These are phyloP conservation scores for Loriculus beryllinus DNA, from an alignment of 2,797 vertebrate genomes.

Conservation along the genomic window DNA sequence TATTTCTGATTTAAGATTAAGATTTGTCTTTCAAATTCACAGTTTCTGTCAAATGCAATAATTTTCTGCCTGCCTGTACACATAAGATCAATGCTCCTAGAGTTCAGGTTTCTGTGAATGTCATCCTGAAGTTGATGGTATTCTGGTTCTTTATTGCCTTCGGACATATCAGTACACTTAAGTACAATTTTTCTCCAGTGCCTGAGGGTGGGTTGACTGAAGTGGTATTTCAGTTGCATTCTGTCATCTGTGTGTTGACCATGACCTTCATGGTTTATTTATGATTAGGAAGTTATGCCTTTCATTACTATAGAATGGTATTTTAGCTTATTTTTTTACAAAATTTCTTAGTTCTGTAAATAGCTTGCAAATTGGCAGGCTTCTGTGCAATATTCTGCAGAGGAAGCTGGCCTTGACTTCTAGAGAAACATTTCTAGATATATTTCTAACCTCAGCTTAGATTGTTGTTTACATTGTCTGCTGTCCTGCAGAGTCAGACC, in stretches of 20 bases:
- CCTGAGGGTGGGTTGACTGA: conserved; percentile 55
- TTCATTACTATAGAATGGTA: background rate
- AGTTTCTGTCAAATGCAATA: conserved; percentile 6
- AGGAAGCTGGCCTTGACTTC: background rate
- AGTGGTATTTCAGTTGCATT: conserved; percentile 47
- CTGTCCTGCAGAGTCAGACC: background rate
- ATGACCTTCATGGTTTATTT: conserved; percentile 64
- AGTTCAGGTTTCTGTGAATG: conserved; percentile 34
- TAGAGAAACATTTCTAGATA: background rate
- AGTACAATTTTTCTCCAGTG: conserved; percentile 53
- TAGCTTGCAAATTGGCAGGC: background rate
- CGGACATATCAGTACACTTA: conserved; percentile 51
- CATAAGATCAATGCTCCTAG: conserved; percentile 37
- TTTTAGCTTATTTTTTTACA: background rate
- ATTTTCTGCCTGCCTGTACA: conserved; percentile 31
- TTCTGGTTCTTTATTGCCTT: conserved; percentile 56
- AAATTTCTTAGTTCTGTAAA: background rate
- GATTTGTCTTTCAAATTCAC: conserved; percentile 43
- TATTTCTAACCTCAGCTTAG: background rate
- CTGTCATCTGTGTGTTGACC: conserved; percentile 53
- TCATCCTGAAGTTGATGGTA: conserved; percentile 45
- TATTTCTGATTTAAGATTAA: conserved; percentile 45
- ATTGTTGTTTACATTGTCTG: background rate
- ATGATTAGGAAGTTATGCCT: conserved; percentile 35
- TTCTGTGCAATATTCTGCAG: background rate